Base-by-base conservation (phyloP, 2,888 invertebrate genomes). In the Charanyca ferruginea region DNA sequence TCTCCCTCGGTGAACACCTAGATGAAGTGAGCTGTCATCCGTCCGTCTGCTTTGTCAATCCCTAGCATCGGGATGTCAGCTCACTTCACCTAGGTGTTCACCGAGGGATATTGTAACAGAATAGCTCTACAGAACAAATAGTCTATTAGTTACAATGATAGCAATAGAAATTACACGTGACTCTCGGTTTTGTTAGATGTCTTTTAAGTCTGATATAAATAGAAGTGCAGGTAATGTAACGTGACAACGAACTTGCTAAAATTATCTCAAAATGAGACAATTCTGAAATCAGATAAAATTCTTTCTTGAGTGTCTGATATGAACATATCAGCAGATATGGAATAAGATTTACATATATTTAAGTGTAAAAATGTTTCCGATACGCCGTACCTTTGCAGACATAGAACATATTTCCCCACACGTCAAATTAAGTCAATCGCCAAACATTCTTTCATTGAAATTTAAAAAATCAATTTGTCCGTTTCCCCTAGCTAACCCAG, bases 211-310 rank as follows among this genome's bases (percentile, higher is more conserved):
- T 16, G 38, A 16, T 38, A 35, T n/a, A 53, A 52, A 64, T 20
- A 66, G 22, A 41, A 6, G 9, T 16, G 0, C 25, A n/a, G 5
- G 28, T 55, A 55, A 25, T 41, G 20, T n/a, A 55, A 25, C 25
- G 20, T n/a, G 13, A 38, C 7, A 73, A 51, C 42, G n/a, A 11
- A 23, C 16, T 23, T 32, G 9, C 16, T 11, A 22, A 44, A 53
- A 35, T 72, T 48, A 72, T 49, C 7, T 38, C 22, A 23, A 48
- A 48, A 73, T 41, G 23, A 73, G 44, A 32, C 32, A 22, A 32
- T 23, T 32, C 42, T 11, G 23, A 69, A 66, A 73, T 51, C 66
- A 45, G 49, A 73, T 55, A 55, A 45, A 73, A 66, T 35, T 69
- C 4, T 38, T 22, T 51, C 23, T 54, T 13, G 13, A 49, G 20